These are phyloP conservation scores for Proisotoma minuta DNA, from an alignment of 2,888 invertebrate species.

Conservation along the genomic window DNA sequence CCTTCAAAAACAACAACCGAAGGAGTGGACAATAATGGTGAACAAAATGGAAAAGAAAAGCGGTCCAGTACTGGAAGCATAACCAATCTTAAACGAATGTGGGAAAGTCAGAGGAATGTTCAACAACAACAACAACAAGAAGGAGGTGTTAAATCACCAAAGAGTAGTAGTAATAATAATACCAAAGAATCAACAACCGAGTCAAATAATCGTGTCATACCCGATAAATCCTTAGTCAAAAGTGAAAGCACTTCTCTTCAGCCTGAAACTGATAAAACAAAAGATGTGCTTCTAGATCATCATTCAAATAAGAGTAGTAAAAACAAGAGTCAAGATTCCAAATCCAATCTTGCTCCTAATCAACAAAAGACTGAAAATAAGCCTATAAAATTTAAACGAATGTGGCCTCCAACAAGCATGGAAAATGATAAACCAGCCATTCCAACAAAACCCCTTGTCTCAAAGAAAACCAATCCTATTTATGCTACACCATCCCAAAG, in stretches of 20 bases:
- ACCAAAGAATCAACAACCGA: constrained; percentile 28
- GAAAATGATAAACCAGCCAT: constrained; percentile 63
- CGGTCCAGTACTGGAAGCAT: constrained; percentile 88
- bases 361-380: constrained; percentile 43
- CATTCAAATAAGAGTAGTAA: constrained; percentile 18
- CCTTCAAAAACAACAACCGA: constrained; percentile 6
- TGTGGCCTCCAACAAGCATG: constrained; percentile 54
- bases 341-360: constrained; percentile 26
- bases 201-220: constrained; percentile 44
- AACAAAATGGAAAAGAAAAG: constrained; percentile 67
- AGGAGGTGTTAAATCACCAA: constrained; percentile 20
- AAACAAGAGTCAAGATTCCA: constrained; percentile 13
- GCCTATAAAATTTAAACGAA: constrained; percentile 51
- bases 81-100: constrained; percentile 82
- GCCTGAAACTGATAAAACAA: constrained; percentile 9
- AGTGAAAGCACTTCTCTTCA: constrained; percentile 16
- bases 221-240: constrained; percentile 5
- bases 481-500: constrained; percentile 68
- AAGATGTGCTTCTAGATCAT: neutral
- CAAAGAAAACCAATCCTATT: constrained; percentile 60
- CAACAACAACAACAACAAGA: constrained; percentile 10
- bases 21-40: constrained; percentile 34
- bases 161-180: too few species aligned
- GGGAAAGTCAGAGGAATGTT: constrained; percentile 63
- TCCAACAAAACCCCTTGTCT: constrained; percentile 62